Evolutionary conservation across 37 sponge, comb jelly and placozoan species (phyloP), one percentile per base, ranked within the genome.

Genomic region (Petrosia ficiformis): DNA sequence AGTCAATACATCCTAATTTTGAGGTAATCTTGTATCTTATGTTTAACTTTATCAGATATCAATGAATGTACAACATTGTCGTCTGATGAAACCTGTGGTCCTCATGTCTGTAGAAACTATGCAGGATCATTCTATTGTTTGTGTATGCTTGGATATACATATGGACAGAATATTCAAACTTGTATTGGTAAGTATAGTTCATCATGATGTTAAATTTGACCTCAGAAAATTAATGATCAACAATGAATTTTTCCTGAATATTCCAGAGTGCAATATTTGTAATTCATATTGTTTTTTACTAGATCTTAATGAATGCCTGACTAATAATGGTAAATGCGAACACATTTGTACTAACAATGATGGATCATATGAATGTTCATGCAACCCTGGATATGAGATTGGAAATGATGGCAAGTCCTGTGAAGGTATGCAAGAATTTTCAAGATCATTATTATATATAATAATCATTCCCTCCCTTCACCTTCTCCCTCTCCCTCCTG

Each of bases 341-440:
- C 59, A 75, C 26, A 19, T 39, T 35, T 75, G 76, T 75, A 38
- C n/a, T 14, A 75, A 75, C 41, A 75, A 60, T 59, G 61, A 75
- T 5, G 76, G 76, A 75, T 75, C 76, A 24, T 75, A 75, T 58
- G 26, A 34, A 26, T 75, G 76, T 28, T 33, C 60, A n/a, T 75
- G 76, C 59, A 48, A 48, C 4, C 21, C 44, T 14, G 74, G 74
- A 16, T 43, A 6, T 22, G 44, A 56, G 44, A 3, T 73, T 3
- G 74, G 14, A 3, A 21, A 48, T 44, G 54, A 73, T 33, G 74
- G 74, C 8, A 73, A 42, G 74, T 44, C 74, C 28, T 73, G 74
- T 42, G 44, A 37, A 73, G 74, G 74, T 48, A 19, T 19, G 14
- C n/a, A n/a, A n/a, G n/a, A n/a, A n/a, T n/a, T n/a, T n/a, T n/a